Conservation (phyloP, 2,888 invertebrate genomes). For the Salpingus planirostris region DNA sequence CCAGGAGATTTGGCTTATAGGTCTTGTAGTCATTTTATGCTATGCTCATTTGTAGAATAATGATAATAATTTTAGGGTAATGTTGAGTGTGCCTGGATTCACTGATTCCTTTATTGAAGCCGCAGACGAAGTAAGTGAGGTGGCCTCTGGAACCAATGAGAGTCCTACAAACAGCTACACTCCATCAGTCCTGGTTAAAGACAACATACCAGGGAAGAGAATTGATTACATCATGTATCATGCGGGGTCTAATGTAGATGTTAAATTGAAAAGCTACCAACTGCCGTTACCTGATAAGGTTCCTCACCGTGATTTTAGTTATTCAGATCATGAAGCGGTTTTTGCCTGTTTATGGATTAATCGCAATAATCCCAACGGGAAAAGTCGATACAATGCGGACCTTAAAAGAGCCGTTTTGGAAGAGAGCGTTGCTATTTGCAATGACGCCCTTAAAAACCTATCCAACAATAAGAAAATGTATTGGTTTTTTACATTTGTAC, state of each 20-base stretch:
- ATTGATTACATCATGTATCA: slow-evolving; percentile 86
- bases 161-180: slow-evolving; percentile 78
- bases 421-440: slow-evolving; percentile 53
- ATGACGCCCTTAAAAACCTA: slow-evolving; percentile 47
- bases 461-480: slow-evolving; percentile 47
- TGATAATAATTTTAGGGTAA: slow-evolving; percentile 45
- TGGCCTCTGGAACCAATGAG: slow-evolving; percentile 68
- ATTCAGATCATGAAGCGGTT: slow-evolving; percentile 87
- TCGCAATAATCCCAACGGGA: background rate
- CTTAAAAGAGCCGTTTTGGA: slow-evolving; percentile 38
- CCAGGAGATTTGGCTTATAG: slow-evolving; percentile 76
- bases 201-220: slow-evolving; percentile 66
- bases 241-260: slow-evolving; percentile 32
- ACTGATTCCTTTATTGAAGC: slow-evolving; percentile 42
- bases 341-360: slow-evolving; percentile 36
- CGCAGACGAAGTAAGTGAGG: slow-evolving; percentile 29
- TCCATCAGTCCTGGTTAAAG: slow-evolving; percentile 43
- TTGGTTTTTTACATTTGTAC: slow-evolving; percentile 43
- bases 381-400: slow-evolving; percentile 13
- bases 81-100: slow-evolving; percentile 50
- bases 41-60: too few relatives aligned
- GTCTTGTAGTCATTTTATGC: too few relatives aligned
- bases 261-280: slow-evolving; percentile 48
- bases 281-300: slow-evolving; percentile 68
- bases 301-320: slow-evolving; percentile 63